phyloP scores from a whole-genome alignment of 2,888 invertebrate genomes.

The Gastracanthus pulcherrimus region DNA sequence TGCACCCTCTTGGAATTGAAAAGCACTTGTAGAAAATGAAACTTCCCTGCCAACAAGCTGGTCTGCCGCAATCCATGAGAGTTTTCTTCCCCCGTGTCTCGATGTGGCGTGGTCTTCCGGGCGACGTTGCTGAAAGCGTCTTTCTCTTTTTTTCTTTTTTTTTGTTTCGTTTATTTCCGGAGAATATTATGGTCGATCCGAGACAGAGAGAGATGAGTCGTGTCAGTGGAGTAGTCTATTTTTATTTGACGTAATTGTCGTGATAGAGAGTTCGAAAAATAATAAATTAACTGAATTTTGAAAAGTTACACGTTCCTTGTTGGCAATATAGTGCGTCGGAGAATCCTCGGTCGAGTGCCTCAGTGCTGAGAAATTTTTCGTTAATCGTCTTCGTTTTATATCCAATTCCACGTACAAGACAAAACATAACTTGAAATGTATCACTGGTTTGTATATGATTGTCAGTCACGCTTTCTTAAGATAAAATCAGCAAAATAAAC shows the following conservation, averaged over 20 bases:
- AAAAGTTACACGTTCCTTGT: conserved; percentile 40
- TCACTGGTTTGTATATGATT: neutral
- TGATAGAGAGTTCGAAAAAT: conserved; percentile 5
- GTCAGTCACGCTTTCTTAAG: neutral
- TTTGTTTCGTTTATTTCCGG: conserved; percentile 43
- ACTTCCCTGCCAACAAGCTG: conserved; percentile 78
- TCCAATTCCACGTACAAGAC: conserved; percentile 13
- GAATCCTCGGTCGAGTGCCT: conserved; percentile 18
- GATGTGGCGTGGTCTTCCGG: conserved; percentile 73
- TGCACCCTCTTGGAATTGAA: conserved; percentile 76
- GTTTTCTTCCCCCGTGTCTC: conserved; percentile 74
- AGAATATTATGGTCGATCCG: conserved; percentile 59
- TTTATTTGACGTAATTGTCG: conserved; percentile 25
- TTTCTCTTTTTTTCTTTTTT: conserved; percentile 61
- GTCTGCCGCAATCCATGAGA: conserved; percentile 76
- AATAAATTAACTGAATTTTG: conserved; percentile 30
- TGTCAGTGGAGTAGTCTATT: conserved; percentile 58
- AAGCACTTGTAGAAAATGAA: conserved; percentile 77
- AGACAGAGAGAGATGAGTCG: conserved; percentile 53
- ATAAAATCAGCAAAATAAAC: neutral
- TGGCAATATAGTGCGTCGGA: neutral
- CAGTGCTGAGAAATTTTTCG: conserved; percentile 13
- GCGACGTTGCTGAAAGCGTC: conserved; percentile 74
- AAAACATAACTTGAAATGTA: conserved; percentile 28
- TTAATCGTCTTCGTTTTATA: neutral